Percentiles rank a stretch among this genome's conserved stretches.
These are phyloP conservation scores for Branchinecta lynchi DNA, from an alignment of 1,140 invertebrate species.

Conservation along the genomic window DNA sequence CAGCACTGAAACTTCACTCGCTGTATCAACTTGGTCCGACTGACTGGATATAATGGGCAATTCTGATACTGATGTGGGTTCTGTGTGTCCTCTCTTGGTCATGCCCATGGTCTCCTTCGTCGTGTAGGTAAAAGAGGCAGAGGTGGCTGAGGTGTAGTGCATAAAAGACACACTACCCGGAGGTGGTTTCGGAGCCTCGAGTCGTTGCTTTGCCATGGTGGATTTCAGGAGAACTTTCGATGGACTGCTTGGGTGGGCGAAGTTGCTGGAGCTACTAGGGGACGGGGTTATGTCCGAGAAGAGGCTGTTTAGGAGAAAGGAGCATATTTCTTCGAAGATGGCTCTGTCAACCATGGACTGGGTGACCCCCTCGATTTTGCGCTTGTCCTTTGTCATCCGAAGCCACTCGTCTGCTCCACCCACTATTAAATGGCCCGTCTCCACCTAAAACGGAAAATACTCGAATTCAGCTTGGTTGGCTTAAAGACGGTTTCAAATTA, in stretches of 20 bases:
- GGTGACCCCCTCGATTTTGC: constrained; percentile 33
- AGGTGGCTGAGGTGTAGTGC: neutral
- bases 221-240: neutral
- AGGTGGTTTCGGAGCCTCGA: neutral
- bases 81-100: too few species aligned
- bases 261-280: neutral
- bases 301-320: neutral
- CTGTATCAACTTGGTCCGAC: too few species aligned
- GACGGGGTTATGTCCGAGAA: neutral
- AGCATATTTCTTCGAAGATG: constrained; percentile 4
- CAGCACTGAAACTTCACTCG: too few species aligned
- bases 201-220: neutral
- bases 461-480: too few species aligned
- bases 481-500: too few species aligned
- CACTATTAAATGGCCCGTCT: constrained; percentile 35
- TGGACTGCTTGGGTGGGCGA: neutral
- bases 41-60: too few species aligned
- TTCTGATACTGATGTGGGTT: too few species aligned
- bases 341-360: constrained; percentile 34
- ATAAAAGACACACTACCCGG: neutral
- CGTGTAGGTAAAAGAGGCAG: too few species aligned
- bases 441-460: constrained; percentile 21
- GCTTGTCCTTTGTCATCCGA: constrained; percentile 30
- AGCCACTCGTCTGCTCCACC: constrained; percentile 36
- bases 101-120: too few species aligned